Evolutionary conservation across 2,797 vertebrate genomes (phyloP).

Genomic region (Apogon talboti): DNA sequence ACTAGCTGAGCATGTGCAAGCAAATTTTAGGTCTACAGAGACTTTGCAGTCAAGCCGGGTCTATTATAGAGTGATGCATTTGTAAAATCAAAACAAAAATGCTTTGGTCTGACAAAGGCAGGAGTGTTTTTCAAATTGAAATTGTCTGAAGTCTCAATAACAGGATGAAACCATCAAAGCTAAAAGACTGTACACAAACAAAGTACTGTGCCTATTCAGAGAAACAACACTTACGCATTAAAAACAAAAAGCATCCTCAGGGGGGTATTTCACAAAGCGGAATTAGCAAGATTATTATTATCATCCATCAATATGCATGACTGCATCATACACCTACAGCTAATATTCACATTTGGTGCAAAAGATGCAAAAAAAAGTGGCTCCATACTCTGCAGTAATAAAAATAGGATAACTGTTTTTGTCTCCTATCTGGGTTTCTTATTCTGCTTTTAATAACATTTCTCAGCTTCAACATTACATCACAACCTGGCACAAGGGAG

Average conservation of each 20-base stretch:
- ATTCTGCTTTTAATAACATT: constrained; percentile 20
- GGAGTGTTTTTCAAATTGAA: constrained; percentile 17
- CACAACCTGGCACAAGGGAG: neutral
- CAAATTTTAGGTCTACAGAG: constrained; percentile 11
- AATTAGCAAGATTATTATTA: constrained; percentile 60
- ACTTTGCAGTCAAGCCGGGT: constrained; percentile 4
- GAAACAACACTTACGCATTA: constrained; percentile 26
- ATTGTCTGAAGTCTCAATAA: constrained; percentile 30
- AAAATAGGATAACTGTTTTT: constrained; percentile 28
- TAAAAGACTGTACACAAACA: constrained; percentile 24
- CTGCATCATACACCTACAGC: constrained; percentile 45
- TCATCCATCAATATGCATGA: constrained; percentile 60
- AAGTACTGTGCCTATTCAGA: constrained; percentile 33
- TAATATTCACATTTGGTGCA: constrained; percentile 48
- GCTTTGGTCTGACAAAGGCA: constrained; percentile 23
- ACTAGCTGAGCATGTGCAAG: constrained; percentile 16
- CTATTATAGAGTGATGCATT: neutral
- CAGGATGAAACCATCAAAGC: constrained; percentile 45
- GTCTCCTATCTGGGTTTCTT: constrained; percentile 20
- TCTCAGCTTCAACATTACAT: constrained; percentile 5
- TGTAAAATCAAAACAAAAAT: constrained; percentile 16
- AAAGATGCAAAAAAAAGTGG: constrained; percentile 41
- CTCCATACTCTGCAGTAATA: constrained; percentile 13
- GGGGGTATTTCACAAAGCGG: constrained; percentile 42
- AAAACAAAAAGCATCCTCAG: constrained; percentile 43